Conservation (phyloP, 2,888 invertebrate genomes). For the Priocnemis perturbator region DNA sequence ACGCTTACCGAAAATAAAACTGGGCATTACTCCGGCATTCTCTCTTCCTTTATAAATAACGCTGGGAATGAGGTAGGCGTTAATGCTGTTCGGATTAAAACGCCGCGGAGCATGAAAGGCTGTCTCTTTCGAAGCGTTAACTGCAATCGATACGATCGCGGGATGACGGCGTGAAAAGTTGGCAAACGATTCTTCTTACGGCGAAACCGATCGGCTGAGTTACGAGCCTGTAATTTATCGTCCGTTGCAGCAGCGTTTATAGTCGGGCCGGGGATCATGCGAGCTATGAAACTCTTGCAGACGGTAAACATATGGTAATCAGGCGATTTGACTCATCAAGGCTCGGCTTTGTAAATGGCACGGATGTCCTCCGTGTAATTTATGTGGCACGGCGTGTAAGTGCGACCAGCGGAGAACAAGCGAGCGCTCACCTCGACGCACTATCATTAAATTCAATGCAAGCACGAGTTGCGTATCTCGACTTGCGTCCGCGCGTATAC, state of each 20-base stretch:
- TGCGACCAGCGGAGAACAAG: constrained; percentile 51
- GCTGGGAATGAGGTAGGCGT: too few species aligned
- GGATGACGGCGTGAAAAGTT: constrained; percentile 9
- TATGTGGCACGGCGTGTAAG: constrained; percentile 59
- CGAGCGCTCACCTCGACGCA: constrained; percentile 54
- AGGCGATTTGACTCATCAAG: constrained; percentile 64
- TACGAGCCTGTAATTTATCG: constrained; percentile 53
- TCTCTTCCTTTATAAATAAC: too few species aligned
- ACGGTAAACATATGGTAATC: constrained; percentile 59
- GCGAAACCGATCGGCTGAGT: constrained; percentile 38
- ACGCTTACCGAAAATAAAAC: too few species aligned
- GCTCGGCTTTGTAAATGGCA: constrained; percentile 64
- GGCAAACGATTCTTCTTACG: constrained; percentile 12
- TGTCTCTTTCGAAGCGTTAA: too few species aligned
- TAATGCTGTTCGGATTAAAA: too few species aligned
- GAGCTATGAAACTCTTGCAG: constrained; percentile 39
- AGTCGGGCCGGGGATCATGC: constrained; percentile 17
- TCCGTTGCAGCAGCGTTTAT: constrained; percentile 13
- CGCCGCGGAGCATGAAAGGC: too few species aligned
- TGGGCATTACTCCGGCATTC: too few species aligned
- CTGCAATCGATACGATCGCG: constrained; percentile 6
- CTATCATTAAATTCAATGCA: constrained; percentile 64
- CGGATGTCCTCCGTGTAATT: constrained; percentile 60
- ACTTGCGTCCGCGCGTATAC: constrained; percentile 11
- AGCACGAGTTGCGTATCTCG: constrained; percentile 42